These are phyloP conservation scores for Polymixis lichenea DNA, from an alignment of 2,888 invertebrate genomes.

Conservation along the genomic window DNA sequence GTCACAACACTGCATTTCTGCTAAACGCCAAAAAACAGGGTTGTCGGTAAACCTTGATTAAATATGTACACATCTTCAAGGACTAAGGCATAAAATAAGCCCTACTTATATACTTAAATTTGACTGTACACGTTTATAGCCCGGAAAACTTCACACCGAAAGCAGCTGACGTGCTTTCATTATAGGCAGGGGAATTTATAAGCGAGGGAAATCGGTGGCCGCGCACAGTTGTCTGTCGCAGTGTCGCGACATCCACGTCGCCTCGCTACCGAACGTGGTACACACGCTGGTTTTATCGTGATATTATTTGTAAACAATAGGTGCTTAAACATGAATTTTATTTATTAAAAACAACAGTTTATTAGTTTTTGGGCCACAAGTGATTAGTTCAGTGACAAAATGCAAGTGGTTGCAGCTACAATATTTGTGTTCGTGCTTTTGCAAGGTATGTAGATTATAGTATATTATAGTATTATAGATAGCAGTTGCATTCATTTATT, in stretches of 20 bases:
- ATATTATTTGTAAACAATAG: slow-evolving; percentile 64
- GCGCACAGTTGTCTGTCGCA: slow-evolving; percentile 79
- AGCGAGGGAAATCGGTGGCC: slow-evolving; percentile 79
- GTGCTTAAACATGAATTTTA: slow-evolving; percentile 45
- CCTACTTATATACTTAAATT: slow-evolving; percentile 34
- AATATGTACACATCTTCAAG: slow-evolving; percentile 54
- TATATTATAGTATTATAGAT: too few species aligned
- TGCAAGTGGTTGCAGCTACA: slow-evolving; percentile 66
- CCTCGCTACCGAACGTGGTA: slow-evolving; percentile 33
- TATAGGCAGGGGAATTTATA: slow-evolving; percentile 81
- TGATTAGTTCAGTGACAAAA: slow-evolving; percentile 61
- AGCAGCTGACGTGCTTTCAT: slow-evolving; percentile 84
- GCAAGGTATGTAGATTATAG: slow-evolving; percentile 78
- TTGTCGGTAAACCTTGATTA: slow-evolving; percentile 26
- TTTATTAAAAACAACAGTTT: slow-evolving; percentile 23
- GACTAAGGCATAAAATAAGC: slow-evolving; percentile 33
- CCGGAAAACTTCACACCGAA: slow-evolving; percentile 79
- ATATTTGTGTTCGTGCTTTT: slow-evolving; percentile 77
- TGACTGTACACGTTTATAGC: slow-evolving; percentile 58
- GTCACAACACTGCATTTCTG: slow-evolving; percentile 42
- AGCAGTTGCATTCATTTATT: slow-evolving; percentile 8
- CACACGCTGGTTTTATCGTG: slow-evolving; percentile 45
- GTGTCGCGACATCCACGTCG: slow-evolving; percentile 66
- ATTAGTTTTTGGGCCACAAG: slow-evolving; percentile 31
- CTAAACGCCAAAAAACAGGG: slow-evolving; percentile 37